Evolutionary conservation across 2,113 vertebrate species (phyloP), one percentile per base, ranked within the genome.

Genomic region (Grammomys surdaster): DNA sequence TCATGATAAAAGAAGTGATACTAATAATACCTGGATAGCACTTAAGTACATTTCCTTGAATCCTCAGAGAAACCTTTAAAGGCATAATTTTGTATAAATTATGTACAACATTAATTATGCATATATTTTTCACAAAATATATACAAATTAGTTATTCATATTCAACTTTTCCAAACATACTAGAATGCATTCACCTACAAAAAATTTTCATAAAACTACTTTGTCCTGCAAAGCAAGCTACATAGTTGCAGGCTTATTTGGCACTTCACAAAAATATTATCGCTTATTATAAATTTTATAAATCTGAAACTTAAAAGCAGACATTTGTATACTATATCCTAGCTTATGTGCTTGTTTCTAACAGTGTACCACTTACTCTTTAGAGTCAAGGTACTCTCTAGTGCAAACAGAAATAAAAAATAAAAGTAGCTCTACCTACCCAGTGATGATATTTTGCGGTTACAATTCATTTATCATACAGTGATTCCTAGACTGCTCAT

Each of bases 401-500:
- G 81, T 89, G 70, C 56, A 94, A 94, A 94, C 48, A 91, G 89
- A 96, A 95, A 93, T 94, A 82, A 95, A 92, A 95, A 94, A 78
- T 95, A 92, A 75, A 70, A 96, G 70, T 22, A 94, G 33, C 77
- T 76, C 60, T 88, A 65, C 58, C 60, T 88, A 65, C 58, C 76
- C 36, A 80, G 43, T 85, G 69, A 93, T 95, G 91, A 51, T 1
- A 3, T 89, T 95, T 89, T 81, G 54, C 22, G 76, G 43, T 88
- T 96, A 65, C 56, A 95, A 94, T 94, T 94, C 87, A 96, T 96
- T 70, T 73, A 63, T 93, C 95, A 78, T 75, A 20, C 60, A 63
- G 73, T 69, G 33, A 97, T 81, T 91, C 82, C 28, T 93, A 90
- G 91, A 40, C 82, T 90, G 82, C 56, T 95, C 82, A 2, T 94